These are phyloP conservation scores for Drosophila fuyamai DNA, from an alignment of 1,140 invertebrate genomes.

Conservation along the genomic window DNA sequence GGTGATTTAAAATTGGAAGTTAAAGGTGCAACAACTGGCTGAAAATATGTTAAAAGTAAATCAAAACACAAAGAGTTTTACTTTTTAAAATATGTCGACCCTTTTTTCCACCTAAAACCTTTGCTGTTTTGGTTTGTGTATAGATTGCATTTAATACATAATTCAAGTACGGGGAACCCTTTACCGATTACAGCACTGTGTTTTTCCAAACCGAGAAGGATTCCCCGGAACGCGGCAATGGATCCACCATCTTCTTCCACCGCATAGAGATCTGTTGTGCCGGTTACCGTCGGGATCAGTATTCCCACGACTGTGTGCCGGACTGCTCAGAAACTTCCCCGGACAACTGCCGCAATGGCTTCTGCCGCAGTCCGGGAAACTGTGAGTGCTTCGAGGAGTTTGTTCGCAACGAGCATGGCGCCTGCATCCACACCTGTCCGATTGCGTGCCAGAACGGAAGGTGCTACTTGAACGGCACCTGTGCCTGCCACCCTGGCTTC, in stretches of 20 bases:
- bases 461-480: conserved; percentile 84
- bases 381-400: conserved; percentile 88
- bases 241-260: conserved; percentile 69
- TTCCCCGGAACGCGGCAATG: conserved; percentile 59
- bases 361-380: conserved; percentile 86
- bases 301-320: conserved; percentile 85
- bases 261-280: conserved; percentile 87
- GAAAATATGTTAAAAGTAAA: no score
- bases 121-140: not conserved
- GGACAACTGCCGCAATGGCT: conserved; percentile 86
- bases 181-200: conserved; percentile 39
- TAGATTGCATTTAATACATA: not conserved
- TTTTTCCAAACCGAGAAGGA: conserved; percentile 69
- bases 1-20: no score
- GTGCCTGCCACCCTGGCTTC: conserved; percentile 88
- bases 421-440: conserved; percentile 78
- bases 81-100: no score
- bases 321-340: conserved; percentile 84
- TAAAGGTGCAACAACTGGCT: no score
- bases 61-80: no score
- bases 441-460: conserved; percentile 84
- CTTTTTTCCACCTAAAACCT: no score
- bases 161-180: not conserved
- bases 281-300: conserved; percentile 86
- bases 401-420: conserved; percentile 84